These are phyloP conservation scores for Gandaritis pyraliata DNA, from an alignment of 2,888 invertebrate species.

Conservation along the genomic window DNA sequence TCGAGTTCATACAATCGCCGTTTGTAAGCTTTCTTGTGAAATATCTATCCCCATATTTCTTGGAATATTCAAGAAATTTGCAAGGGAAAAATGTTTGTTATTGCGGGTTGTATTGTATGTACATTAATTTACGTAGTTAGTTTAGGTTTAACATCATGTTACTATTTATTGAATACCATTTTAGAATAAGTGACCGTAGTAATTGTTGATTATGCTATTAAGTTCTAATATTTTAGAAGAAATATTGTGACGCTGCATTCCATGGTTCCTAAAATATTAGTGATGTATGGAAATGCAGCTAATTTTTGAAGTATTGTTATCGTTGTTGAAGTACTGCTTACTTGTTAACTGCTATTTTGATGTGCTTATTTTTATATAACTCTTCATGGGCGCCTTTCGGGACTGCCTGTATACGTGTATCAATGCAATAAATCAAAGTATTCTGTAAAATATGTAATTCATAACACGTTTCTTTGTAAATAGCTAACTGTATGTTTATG, in stretches of 20 bases:
- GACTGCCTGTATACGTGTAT: slow-evolving; percentile 59
- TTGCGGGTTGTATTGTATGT: slow-evolving; percentile 45
- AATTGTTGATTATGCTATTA: slow-evolving; percentile 53
- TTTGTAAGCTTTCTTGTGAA: slow-evolving; percentile 24
- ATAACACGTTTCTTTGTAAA: slow-evolving; percentile 70
- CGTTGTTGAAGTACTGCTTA: slow-evolving; percentile 34
- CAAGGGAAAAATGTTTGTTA: slow-evolving; percentile 29
- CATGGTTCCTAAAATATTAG: slow-evolving; percentile 28
- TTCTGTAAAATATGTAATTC: slow-evolving; percentile 58
- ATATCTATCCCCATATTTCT: slow-evolving; percentile 35
- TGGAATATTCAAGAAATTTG: slow-evolving; percentile 33
- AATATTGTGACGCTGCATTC: slow-evolving; percentile 42
- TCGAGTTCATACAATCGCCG: slow-evolving; percentile 23
- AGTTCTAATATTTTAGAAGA: slow-evolving; percentile 46
- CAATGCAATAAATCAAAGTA: slow-evolving; percentile 66
- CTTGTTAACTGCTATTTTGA: slow-evolving; percentile 40
- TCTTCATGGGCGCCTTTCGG: slow-evolving; percentile 42
- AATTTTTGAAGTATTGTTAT: slow-evolving; percentile 36
- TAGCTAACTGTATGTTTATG: slow-evolving; percentile 54
- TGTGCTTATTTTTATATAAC: slow-evolving; percentile 45
- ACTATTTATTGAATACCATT: slow-evolving; percentile 62
- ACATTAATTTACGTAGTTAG: slow-evolving; percentile 45
- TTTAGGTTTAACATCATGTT: slow-evolving; percentile 53
- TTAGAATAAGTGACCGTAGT: slow-evolving; percentile 56
- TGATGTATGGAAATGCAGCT: slow-evolving; percentile 38